phyloP scores from a whole-genome alignment of 2,888 invertebrate genomes.

The Drosophila imparisetae region DNA sequence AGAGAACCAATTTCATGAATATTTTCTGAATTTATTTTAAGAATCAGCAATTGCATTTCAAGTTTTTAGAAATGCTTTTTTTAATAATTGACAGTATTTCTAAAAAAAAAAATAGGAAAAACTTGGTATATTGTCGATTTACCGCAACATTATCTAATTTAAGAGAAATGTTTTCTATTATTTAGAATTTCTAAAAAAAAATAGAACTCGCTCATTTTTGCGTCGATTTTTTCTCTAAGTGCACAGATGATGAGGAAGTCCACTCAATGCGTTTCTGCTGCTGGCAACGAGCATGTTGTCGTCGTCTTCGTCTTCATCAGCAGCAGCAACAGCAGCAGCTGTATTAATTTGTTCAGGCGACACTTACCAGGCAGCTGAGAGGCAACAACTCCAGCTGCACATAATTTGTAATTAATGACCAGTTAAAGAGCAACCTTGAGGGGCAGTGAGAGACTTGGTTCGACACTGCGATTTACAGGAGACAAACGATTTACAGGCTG shows the following conservation, averaged over 20 bases:
- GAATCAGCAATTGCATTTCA: not conserved
- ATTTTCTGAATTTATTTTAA: not conserved
- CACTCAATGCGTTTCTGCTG: slow-evolving; percentile 2
- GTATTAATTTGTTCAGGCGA: slow-evolving; percentile 77
- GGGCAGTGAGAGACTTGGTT: slow-evolving; percentile 33
- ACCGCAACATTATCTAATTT: not conserved
- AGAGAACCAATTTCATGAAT: not conserved
- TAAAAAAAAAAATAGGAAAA: too few relatives aligned
- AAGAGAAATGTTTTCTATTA: not conserved
- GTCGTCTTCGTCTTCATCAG: not conserved
- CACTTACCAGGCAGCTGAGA: slow-evolving; percentile 68
- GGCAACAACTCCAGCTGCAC: slow-evolving; percentile 54
- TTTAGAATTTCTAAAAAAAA: not conserved
- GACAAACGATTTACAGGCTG: slow-evolving; percentile 55
- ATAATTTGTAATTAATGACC: slow-evolving; percentile 81
- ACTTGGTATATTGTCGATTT: too few relatives aligned
- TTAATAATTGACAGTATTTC: too few relatives aligned
- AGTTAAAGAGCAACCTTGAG: slow-evolving; percentile 72
- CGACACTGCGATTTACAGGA: slow-evolving; percentile 67
- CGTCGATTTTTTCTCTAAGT: not conserved
- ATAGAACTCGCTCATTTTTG: not conserved
- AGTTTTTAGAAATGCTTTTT: not conserved
- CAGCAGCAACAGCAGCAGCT: slow-evolving; percentile 36
- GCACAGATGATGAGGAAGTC: slow-evolving; percentile 22
- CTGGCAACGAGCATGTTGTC: slow-evolving; percentile 39